Conservation (phyloP, 2,113 vertebrate genomes). For the Delphinapterus leucas region DNA sequence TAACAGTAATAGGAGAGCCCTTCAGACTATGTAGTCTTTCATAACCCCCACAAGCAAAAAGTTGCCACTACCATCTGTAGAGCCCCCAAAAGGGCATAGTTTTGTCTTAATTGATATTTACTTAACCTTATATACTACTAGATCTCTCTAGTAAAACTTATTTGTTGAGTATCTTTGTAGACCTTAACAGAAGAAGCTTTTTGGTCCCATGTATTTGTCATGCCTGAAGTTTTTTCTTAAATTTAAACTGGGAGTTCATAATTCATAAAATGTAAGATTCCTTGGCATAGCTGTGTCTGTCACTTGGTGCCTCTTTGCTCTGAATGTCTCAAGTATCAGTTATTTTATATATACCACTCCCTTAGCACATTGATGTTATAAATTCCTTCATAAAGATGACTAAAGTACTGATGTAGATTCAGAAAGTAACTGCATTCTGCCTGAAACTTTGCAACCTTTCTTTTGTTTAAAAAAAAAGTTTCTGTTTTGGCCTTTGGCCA, state of each 20-base stretch:
- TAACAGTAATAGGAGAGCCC: not conserved
- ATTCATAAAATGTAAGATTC: not conserved
- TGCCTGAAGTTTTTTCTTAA: not conserved
- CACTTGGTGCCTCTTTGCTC: not conserved
- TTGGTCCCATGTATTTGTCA: not conserved
- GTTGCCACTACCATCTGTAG: not conserved
- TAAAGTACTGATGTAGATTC: not conserved
- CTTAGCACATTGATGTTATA: not conserved
- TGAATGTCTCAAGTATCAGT: not conserved
- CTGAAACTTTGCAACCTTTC: slow-evolving; percentile 11
- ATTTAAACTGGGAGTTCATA: not conserved
- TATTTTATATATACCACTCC: not conserved
- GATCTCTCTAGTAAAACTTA: not conserved
- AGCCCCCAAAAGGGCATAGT: not conserved
- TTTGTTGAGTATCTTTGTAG: not conserved
- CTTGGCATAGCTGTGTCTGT: not conserved
- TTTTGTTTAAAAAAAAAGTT: not conserved
- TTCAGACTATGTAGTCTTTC: not conserved
- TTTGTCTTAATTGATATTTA: not conserved
- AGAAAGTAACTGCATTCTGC: slow-evolving; percentile 26
- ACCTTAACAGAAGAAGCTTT: not conserved
- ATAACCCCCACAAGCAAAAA: not conserved
- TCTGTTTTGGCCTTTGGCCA: slow-evolving; percentile 13
- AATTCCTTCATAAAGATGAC: not conserved
- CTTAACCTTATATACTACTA: not conserved